Percentiles rank a stretch among this genome's conserved stretches.
phyloP scores from a whole-genome alignment of 2,797 vertebrate species.

The Catostomus latipinnis region DNA sequence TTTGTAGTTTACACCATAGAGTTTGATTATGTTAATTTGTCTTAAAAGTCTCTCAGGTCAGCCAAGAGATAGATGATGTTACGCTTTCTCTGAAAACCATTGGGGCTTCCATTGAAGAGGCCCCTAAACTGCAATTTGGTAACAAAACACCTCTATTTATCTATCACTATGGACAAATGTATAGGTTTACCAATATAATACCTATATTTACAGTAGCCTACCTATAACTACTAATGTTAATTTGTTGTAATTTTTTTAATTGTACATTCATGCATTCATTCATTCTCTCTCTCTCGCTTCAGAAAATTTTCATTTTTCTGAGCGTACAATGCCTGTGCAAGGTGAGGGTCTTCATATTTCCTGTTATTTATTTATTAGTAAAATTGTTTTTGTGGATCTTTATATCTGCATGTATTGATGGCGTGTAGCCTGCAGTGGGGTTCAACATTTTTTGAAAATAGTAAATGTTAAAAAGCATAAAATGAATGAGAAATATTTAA shows the following conservation, averaged over 20 bases:
- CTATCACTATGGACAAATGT: background rate
- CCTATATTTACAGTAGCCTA: background rate
- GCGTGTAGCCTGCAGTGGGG: no score
- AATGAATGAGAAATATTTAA: no score
- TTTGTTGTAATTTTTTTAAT: background rate
- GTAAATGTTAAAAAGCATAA: no score
- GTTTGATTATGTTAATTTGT: background rate
- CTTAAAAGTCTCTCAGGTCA: conserved; percentile 70
- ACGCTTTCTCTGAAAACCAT: conserved; percentile 57
- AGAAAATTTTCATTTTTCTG: background rate
- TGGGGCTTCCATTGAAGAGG: background rate
- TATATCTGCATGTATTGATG: no score
- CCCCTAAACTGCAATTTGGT: conserved; percentile 6
- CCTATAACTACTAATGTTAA: background rate
- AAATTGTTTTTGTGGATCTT: background rate
- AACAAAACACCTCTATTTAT: background rate
- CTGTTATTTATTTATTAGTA: background rate
- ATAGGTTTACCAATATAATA: background rate
- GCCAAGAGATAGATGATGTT: conserved; percentile 65
- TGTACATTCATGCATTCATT: background rate
- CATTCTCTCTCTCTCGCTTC: background rate
- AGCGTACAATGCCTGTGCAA: conserved; percentile 45
- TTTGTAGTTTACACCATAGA: background rate
- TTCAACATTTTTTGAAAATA: no score
- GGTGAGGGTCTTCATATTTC: conserved; percentile 52